Evolutionary conservation across 2,797 vertebrate species (phyloP).

Genomic region (Triplophysa bombifrons): DNA sequence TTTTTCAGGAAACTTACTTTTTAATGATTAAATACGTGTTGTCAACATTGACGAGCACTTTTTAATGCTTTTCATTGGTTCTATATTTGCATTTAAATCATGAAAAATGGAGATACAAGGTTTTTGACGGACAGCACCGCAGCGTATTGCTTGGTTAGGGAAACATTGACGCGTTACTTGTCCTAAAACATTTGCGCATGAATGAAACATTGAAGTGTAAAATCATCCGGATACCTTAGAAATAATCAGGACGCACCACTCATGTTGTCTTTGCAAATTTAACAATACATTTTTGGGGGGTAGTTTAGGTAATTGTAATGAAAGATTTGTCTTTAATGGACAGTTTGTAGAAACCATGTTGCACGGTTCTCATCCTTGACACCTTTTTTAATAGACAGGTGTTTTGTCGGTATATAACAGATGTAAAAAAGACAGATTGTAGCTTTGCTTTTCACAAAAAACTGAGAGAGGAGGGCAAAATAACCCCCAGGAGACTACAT

Average conservation of each 20-base stretch:
- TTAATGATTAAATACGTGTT: too few species aligned
- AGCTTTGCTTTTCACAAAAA: neutral
- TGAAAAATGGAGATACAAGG: too few species aligned
- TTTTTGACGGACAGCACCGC: too few species aligned
- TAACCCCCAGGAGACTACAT: constrained; percentile 1
- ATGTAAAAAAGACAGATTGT: constrained; percentile 5
- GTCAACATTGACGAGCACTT: too few species aligned
- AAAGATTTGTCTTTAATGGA: too few species aligned
- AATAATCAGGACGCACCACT: neutral
- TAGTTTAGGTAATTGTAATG: too few species aligned
- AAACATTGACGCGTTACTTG: neutral
- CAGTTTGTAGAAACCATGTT: constrained; percentile 49
- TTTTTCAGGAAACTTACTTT: too few species aligned
- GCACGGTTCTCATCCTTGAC: constrained; percentile 54
- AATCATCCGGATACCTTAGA: neutral
- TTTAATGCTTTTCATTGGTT: too few species aligned
- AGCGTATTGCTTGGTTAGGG: neutral
- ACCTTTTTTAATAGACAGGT: neutral
- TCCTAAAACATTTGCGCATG: neutral
- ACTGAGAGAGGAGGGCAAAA: neutral
- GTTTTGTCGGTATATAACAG: constrained; percentile 3
- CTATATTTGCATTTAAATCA: too few species aligned
- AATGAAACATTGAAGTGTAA: neutral
- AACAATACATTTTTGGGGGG: too few species aligned
- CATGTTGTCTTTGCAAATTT: neutral